A percentile compares a stretch with the other conserved stretches of the same genome.
Conservation (phyloP, 2,797 vertebrate genomes). For the Ptychobarbus kaznakovi region DNA sequence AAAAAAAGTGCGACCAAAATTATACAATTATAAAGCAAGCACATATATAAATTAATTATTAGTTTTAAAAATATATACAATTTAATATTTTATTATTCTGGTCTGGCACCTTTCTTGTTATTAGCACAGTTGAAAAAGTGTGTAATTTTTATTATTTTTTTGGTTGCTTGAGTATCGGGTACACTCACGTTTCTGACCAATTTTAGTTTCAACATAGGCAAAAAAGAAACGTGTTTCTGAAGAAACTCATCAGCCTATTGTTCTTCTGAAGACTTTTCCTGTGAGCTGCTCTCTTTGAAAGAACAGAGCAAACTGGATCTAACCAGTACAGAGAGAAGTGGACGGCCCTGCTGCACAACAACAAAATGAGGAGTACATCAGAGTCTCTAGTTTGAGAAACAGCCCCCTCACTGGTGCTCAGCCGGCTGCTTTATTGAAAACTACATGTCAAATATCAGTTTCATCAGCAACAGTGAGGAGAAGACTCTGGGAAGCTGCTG, state of each 20-base stretch:
- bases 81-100: neutral
- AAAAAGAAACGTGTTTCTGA: neutral
- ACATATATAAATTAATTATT: neutral
- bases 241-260: conserved; percentile 16
- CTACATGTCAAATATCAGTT: conserved; percentile 34
- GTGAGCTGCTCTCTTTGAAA: conserved; percentile 5
- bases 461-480: conserved; percentile 12
- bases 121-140: neutral
- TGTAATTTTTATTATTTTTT: neutral
- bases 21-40: neutral
- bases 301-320: conserved; percentile 22
- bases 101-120: neutral
- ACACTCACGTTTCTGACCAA: neutral
- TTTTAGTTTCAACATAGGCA: neutral
- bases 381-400: conserved; percentile 17
- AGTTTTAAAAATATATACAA: neutral
- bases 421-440: conserved; percentile 24
- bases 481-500: conserved; percentile 14
- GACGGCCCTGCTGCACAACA: conserved; percentile 8
- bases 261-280: conserved; percentile 2
- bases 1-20: neutral
- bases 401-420: conserved; percentile 18
- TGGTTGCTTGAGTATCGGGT: neutral
- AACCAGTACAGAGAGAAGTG: conserved; percentile 15
- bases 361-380: conserved; percentile 19